phyloP scores from a whole-genome alignment of 1,140 invertebrate genomes.

The Paraescarpia echinospica region DNA sequence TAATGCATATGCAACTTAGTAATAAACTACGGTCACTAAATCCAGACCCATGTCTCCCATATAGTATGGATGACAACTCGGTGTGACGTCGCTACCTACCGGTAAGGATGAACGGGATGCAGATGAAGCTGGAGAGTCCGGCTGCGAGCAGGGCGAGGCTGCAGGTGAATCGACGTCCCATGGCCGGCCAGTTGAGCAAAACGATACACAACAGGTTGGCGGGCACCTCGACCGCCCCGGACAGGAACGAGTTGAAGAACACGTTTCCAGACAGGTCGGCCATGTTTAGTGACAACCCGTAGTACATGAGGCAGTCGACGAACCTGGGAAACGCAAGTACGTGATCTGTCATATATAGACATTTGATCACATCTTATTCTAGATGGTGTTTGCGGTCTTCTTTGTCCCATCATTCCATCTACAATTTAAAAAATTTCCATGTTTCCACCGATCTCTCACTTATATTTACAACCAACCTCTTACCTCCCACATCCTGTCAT shows the following conservation, averaged over 20 bases:
- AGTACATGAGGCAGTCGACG: constrained; percentile 43
- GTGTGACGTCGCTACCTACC: constrained; percentile 65
- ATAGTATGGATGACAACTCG: too few species aligned
- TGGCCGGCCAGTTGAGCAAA: constrained; percentile 24
- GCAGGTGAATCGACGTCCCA: constrained; percentile 6
- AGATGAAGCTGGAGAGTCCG: constrained; percentile 5
- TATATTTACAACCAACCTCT: too few species aligned
- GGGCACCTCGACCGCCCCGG: constrained; percentile 37
- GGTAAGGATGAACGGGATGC: constrained; percentile 60
- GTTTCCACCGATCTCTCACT: too few species aligned
- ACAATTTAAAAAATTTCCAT: too few species aligned
- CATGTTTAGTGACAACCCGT: constrained; percentile 39
- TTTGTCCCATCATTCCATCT: too few species aligned
- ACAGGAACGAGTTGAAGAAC: constrained; percentile 42
- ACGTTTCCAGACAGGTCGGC: constrained; percentile 35
- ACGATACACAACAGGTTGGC: constrained; percentile 30
- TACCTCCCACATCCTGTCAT: too few species aligned
- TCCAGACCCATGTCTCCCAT: too few species aligned
- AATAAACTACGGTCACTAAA: too few species aligned
- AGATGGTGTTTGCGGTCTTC: too few species aligned
- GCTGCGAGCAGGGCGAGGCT: constrained; percentile 1
- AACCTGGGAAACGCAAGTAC: constrained; percentile 31
- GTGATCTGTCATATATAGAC: background rate
- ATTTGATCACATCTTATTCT: background rate
- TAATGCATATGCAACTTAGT: too few species aligned